A percentile compares a stretch with the other conserved stretches of the same genome.
Conservation (phyloP, 2,888 invertebrate species). For the Papilio elwesi region DNA sequence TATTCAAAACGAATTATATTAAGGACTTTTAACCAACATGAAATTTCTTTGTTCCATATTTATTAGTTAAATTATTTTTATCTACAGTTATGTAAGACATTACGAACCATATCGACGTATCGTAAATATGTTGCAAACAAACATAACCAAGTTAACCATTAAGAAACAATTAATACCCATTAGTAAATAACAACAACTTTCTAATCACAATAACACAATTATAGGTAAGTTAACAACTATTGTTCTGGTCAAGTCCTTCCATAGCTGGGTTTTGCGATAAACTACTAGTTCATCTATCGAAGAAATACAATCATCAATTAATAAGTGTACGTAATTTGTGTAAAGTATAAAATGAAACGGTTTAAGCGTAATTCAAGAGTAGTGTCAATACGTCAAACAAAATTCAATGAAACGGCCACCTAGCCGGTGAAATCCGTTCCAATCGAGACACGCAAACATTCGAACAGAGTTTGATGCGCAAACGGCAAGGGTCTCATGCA, state of each 20-base stretch:
- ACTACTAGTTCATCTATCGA: no score
- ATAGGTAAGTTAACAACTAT: not conserved
- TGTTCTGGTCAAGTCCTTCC: not conserved
- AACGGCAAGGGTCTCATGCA: conserved; percentile 63
- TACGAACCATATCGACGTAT: not conserved
- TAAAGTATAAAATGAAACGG: not conserved
- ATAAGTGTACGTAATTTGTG: not conserved
- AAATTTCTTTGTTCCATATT: no score
- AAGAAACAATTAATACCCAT: conserved; percentile 42
- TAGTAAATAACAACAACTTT: not conserved
- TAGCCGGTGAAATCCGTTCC: conserved; percentile 38
- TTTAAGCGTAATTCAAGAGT: conserved; percentile 18
- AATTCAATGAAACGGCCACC: conserved; percentile 31
- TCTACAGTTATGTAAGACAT: not conserved
- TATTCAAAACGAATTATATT: no score
- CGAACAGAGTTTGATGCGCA: conserved; percentile 51
- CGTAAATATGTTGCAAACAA: not conserved
- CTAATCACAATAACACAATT: no score
- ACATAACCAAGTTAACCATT: conserved; percentile 43
- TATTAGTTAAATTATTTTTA: no score
- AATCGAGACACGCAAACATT: conserved; percentile 52
- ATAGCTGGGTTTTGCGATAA: no score
- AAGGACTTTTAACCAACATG: no score
- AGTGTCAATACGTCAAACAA: conserved; percentile 36
- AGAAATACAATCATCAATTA: no score